These are phyloP conservation scores for Cheilosia pagana DNA, from an alignment of 2,888 invertebrate species.

Conservation along the genomic window DNA sequence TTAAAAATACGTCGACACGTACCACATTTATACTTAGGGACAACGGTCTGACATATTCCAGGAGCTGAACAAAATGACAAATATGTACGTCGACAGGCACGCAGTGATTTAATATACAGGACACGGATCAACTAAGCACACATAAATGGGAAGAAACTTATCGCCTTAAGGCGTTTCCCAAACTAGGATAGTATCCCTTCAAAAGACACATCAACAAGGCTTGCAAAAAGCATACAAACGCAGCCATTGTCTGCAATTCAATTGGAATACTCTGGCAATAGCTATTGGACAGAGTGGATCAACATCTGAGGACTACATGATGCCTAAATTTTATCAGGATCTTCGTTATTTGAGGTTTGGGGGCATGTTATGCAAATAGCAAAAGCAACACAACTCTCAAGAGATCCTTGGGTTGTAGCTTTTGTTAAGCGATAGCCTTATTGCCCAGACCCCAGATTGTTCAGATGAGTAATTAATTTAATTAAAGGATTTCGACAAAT, in stretches of 20 bases:
- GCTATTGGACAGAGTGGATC: neutral
- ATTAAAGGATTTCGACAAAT: conserved; percentile 19
- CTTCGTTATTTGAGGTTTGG: conserved; percentile 2
- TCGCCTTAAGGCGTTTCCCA: conserved; percentile 21
- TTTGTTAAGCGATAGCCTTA: conserved; percentile 39
- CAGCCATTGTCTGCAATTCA: conserved; percentile 34
- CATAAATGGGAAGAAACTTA: conserved; percentile 30
- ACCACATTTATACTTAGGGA: conserved; percentile 52
- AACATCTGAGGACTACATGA: neutral
- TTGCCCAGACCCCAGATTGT: conserved; percentile 7
- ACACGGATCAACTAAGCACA: conserved; percentile 23
- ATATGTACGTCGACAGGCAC: conserved; percentile 54
- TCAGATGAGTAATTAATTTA: conserved; percentile 39
- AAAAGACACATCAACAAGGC: conserved; percentile 24
- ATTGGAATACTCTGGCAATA: conserved; percentile 36
- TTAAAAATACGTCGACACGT: conserved; percentile 62
- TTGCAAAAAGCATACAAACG: conserved; percentile 7
- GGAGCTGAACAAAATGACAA: conserved; percentile 62
- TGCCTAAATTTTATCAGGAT: conserved; percentile 4
- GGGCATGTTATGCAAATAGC: neutral
- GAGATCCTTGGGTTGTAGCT: conserved; percentile 12
- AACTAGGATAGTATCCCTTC: conserved; percentile 11
- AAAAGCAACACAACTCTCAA: neutral
- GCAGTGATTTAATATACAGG: conserved; percentile 65
- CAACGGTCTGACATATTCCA: conserved; percentile 53